Evolutionary conservation across 2,797 vertebrate species (phyloP).

Genomic region (Synaphobranchus kaupii): DNA sequence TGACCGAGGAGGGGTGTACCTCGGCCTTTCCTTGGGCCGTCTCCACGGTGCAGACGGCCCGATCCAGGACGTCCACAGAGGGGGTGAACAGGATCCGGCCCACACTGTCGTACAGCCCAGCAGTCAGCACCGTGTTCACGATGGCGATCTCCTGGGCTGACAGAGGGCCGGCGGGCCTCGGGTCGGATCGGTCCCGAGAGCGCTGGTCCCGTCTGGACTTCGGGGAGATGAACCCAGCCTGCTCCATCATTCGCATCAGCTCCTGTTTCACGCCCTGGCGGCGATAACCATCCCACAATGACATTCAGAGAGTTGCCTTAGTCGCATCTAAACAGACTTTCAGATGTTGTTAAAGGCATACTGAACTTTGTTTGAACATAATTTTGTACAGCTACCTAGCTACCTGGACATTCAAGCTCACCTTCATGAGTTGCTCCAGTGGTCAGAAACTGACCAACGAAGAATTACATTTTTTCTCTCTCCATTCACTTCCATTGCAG

Average conservation of each 20-base stretch:
- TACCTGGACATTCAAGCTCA: too few species aligned
- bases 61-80: constrained; percentile 87
- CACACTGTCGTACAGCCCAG: constrained; percentile 92
- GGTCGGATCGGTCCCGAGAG: constrained; percentile 47
- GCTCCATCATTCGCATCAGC: constrained; percentile 87
- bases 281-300: not conserved
- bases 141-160: constrained; percentile 80
- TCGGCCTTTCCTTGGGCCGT: constrained; percentile 93
- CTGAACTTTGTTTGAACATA: too few species aligned
- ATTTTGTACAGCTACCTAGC: too few species aligned
- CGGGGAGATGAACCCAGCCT: constrained; percentile 78
- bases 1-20: constrained; percentile 94
- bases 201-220: constrained; percentile 50
- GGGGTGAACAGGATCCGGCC: constrained; percentile 82
- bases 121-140: constrained; percentile 87
- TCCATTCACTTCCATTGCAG: too few species aligned
- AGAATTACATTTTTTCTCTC: too few species aligned
- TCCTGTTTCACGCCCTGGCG: constrained; percentile 89
- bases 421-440: too few species aligned
- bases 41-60: constrained; percentile 83
- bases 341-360: too few species aligned
- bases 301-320: not conserved
- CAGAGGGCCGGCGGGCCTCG: constrained; percentile 41
- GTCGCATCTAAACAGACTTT: not conserved
- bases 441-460: too few species aligned